These are phyloP conservation scores for Scaptomyza reducta DNA, from an alignment of 2,888 invertebrate genomes.

Conservation along the genomic window DNA sequence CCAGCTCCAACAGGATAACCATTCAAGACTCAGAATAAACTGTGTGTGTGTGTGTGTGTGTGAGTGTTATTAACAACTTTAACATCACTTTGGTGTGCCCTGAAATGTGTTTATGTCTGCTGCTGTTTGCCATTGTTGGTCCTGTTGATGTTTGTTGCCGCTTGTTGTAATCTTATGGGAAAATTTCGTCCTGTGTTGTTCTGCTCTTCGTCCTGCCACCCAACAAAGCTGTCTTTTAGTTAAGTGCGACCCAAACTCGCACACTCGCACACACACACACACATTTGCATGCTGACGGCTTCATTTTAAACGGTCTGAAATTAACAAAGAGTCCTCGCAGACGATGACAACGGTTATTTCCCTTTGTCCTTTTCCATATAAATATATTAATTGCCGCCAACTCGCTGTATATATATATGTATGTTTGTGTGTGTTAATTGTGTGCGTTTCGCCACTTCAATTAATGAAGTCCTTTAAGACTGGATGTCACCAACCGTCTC, in stretches of 20 bases:
- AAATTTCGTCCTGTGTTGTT: constrained; percentile 21
- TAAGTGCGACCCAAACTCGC: constrained; percentile 22
- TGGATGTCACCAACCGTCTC: not conserved
- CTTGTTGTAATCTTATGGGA: constrained; percentile 52
- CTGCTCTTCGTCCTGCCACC: not conserved
- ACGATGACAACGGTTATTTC: constrained; percentile 31
- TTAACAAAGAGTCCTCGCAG: constrained; percentile 8
- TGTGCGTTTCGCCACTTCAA: constrained; percentile 33
- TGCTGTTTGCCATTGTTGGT: constrained; percentile 26
- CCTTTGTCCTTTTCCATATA: constrained; percentile 37
- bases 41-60: constrained; percentile 21
- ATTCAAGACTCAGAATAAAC: constrained; percentile 1
- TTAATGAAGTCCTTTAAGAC: constrained; percentile 39
- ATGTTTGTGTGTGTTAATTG: constrained; percentile 28
- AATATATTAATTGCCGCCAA: constrained; percentile 53
- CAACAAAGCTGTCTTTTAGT: constrained; percentile 28
- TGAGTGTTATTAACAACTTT: constrained; percentile 69
- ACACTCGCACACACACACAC: constrained; percentile 12
- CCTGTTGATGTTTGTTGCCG: constrained; percentile 14
- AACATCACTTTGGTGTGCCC: constrained; percentile 75
- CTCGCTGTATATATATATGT: not conserved
- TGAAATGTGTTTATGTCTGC: constrained; percentile 46
- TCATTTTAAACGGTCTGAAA: constrained; percentile 37
- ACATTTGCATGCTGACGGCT: constrained; percentile 38
- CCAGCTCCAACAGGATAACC: constrained; percentile 23